Base-by-base conservation (phyloP, 37 sponge, comb jelly and placozoan species). In the Halichondria panicea region DNA sequence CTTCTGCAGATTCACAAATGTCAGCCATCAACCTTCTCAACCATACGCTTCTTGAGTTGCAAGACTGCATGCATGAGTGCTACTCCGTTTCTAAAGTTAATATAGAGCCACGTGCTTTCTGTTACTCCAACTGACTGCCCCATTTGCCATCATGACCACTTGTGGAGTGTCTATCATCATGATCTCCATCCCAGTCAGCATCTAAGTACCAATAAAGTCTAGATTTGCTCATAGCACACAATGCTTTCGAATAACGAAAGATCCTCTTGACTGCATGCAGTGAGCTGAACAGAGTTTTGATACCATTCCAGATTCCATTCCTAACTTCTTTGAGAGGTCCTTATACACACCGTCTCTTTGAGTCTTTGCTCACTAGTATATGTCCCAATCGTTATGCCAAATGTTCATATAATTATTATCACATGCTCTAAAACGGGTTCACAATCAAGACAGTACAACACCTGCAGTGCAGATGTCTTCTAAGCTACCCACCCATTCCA, bases 321-420 rank as follows among this genome's bases (percentile, higher is more conserved):
- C 31, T 19, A 65, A 35, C 40, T 25, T 32, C 15, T 60, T 59
- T 36, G 77, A 43, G 27, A 84, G 65, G 24, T 59, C 58, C 22
- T 69, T 39, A 72, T 70, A 15, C 62, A n/a, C 24, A 72, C 74
- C 27, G 72, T 77, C 3, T 78, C 13, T 27, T 65, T 71, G 22
- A 85, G 19, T 8, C 7, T 56, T 53, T 71, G 78, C 9, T 64
- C 67, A 72, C 50, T 72, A 30, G 45, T n/a, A n/a, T 38, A 55
- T 78, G 86, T 37, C 86, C 86, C 30, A 85, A 66, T 63, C 86
- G 54, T 27, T 72, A 72, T 85, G 86, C 86, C 86, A 85, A 8
- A 78, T 43, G 36, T 85, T 68, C 4, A 65, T 27, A 19, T 60
- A 19, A 37, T 35, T 59, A 58, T 4, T 54, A 70, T 37, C 3